These are phyloP conservation scores for Cyprinodon variegatus DNA, from an alignment of 2,113 vertebrate species.

Conservation along the genomic window DNA sequence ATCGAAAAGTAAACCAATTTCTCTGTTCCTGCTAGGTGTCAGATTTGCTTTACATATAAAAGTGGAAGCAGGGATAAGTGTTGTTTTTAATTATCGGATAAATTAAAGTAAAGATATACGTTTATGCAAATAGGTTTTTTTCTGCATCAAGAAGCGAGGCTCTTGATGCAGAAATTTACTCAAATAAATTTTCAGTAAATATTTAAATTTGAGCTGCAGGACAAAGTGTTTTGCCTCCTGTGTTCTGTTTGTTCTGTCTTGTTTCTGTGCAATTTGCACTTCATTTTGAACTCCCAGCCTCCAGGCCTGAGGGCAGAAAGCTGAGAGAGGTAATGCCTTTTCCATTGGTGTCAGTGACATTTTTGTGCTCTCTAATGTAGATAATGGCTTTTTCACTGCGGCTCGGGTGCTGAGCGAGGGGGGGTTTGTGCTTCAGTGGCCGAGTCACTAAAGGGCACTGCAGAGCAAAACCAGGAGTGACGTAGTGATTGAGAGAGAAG, in stretches of 20 bases:
- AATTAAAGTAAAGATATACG: background rate
- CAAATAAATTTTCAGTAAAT: background rate
- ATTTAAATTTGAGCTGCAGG: background rate
- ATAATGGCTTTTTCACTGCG: conserved; percentile 51
- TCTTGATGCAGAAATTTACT: background rate
- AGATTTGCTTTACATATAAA: background rate
- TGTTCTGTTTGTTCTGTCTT: background rate
- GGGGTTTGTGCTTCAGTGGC: conserved; percentile 49
- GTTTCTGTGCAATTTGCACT: background rate
- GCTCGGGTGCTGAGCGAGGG: conserved; percentile 35
- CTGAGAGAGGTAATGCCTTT: conserved; percentile 36
- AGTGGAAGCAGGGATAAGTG: background rate
- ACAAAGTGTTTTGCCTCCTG: background rate
- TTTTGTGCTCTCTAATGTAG: conserved; percentile 41
- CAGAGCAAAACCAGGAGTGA: background rate
- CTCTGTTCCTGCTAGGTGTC: background rate
- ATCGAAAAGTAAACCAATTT: conserved; percentile 10
- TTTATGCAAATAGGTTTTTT: background rate
- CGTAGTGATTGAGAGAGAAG: conserved; percentile 7
- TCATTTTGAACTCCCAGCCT: conserved; percentile 24
- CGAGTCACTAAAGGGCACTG: conserved; percentile 27
- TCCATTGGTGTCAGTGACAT: conserved; percentile 36
- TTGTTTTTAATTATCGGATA: conserved; percentile 1
- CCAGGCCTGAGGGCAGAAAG: conserved; percentile 21
- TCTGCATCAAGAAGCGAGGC: too few species aligned